Percentiles rank a stretch among this genome's conserved stretches.
phyloP scores from a whole-genome alignment of 2,888 invertebrate species.

The Xestia ashworthii region DNA sequence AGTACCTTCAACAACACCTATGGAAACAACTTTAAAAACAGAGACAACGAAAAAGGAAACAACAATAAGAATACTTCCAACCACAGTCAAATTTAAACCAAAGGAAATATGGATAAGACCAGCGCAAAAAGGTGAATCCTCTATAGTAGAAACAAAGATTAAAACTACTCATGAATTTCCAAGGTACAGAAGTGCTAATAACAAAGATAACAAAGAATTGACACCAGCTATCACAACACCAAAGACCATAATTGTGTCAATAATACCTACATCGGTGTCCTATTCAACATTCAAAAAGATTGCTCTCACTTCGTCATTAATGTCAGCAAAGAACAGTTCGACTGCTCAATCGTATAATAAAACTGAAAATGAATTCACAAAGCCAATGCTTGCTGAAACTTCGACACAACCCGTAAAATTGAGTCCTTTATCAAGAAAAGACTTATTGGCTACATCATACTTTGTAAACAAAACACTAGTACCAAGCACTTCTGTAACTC shows the following conservation, averaged over 20 bases:
- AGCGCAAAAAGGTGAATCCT: constrained; percentile 87
- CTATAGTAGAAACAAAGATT: constrained; percentile 77
- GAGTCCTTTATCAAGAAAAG: constrained; percentile 55
- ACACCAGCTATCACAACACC: constrained; percentile 80
- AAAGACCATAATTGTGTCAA: constrained; percentile 87
- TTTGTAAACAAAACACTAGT: constrained; percentile 49
- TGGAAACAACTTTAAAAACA: constrained; percentile 62
- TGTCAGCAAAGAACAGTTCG: constrained; percentile 72
- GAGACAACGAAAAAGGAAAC: constrained; percentile 79
- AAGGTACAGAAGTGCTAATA: constrained; percentile 76
- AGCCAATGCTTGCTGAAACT: constrained; percentile 75
- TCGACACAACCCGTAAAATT: constrained; percentile 69
- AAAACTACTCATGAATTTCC: constrained; percentile 76
- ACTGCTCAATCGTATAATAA: constrained; percentile 70
- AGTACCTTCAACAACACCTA: constrained; percentile 47
- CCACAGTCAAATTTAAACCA: constrained; percentile 85
- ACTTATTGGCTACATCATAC: constrained; percentile 38
- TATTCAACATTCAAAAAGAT: constrained; percentile 87
- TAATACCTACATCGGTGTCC: constrained; percentile 88
- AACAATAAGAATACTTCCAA: constrained; percentile 74
- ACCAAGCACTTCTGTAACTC: constrained; percentile 62
- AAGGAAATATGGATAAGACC: constrained; percentile 89
- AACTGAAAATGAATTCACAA: constrained; percentile 76
- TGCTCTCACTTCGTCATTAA: constrained; percentile 80
- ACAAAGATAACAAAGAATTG: constrained; percentile 79